A percentile compares a stretch with the other conserved stretches of the same genome.
Evolutionary conservation across 1,140 invertebrate genomes (phyloP).

Genomic region (Euwallacea fornicatus): DNA sequence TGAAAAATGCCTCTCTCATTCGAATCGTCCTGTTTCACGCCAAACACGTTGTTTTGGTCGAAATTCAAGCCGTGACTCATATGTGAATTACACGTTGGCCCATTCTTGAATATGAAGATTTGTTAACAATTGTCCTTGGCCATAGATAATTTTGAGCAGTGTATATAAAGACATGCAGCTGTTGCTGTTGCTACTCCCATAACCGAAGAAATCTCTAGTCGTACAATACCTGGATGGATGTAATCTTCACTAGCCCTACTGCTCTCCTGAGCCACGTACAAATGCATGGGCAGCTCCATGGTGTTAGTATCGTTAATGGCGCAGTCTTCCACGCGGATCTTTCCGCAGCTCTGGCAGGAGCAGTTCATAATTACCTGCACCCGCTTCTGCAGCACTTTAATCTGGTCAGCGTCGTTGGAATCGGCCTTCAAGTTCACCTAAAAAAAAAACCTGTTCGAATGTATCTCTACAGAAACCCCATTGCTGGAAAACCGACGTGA

Average conservation of each 20-base stretch:
- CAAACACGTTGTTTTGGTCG: no score
- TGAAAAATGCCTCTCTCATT: no score
- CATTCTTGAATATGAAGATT: no score
- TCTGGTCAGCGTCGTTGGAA: constrained; percentile 58
- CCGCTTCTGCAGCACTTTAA: constrained; percentile 61
- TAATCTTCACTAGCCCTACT: constrained; percentile 28
- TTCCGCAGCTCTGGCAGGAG: constrained; percentile 62
- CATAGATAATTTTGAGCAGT: no score
- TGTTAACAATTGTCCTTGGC: no score
- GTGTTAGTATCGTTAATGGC: constrained; percentile 46
- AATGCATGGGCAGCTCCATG: constrained; percentile 44
- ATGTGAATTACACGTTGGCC: background rate
- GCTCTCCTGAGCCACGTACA: constrained; percentile 40
- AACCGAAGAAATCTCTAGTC: background rate
- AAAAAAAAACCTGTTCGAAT: constrained; percentile 10
- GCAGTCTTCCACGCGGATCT: constrained; percentile 44
- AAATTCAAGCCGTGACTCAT: no score
- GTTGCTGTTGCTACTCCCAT: no score
- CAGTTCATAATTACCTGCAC: constrained; percentile 68
- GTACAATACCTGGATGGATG: constrained; percentile 23
- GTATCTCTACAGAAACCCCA: background rate
- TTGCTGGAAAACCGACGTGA: constrained; percentile 55
- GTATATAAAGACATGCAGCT: no score
- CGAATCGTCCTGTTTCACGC: no score
- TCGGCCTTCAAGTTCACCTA: constrained; percentile 62